Evolutionary conservation across 2,888 invertebrate genomes (phyloP).

Genomic region (Cryptophagus acutangulus): DNA sequence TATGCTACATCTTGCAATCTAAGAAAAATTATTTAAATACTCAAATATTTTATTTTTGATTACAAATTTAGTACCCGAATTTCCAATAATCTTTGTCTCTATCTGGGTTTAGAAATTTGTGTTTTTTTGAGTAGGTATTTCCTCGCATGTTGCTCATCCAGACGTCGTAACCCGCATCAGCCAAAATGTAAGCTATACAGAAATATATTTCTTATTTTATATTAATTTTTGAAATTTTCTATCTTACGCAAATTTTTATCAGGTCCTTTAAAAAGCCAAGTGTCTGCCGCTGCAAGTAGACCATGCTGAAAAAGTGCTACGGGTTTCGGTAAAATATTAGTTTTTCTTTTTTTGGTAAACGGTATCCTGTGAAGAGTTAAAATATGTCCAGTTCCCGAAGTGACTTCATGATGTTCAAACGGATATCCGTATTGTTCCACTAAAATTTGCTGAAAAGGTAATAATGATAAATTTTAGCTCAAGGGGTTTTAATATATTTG

Average conservation of each 20-base stretch:
- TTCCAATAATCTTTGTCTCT: conserved; percentile 53
- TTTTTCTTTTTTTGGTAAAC: conserved; percentile 38
- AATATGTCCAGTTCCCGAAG: conserved; percentile 54
- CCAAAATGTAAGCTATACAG: conserved; percentile 44
- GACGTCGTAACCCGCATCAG: conserved; percentile 50
- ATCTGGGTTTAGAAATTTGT: conserved; percentile 45
- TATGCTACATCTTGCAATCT: conserved; percentile 62
- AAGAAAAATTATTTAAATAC: conserved; percentile 13
- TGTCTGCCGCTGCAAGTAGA: conserved; percentile 51
- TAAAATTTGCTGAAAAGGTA: conserved; percentile 43
- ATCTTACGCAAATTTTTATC: conserved; percentile 50
- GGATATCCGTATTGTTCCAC: conserved; percentile 46
- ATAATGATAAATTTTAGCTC: conserved; percentile 5
- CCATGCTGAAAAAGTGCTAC: conserved; percentile 54
- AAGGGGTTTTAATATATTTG: neutral
- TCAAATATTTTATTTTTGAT: neutral
- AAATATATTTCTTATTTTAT: too few species aligned
- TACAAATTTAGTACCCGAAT: conserved; percentile 29
- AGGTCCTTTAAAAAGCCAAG: conserved; percentile 53
- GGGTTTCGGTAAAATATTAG: conserved; percentile 25
- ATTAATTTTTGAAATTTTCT: too few species aligned
- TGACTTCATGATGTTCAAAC: conserved; percentile 45
- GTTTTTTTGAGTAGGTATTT: conserved; percentile 54
- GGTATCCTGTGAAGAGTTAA: conserved; percentile 55
- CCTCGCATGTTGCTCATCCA: conserved; percentile 61